Evolutionary conservation across 1,140 invertebrate genomes (phyloP).

Genomic region (Matsumurasca onukii): DNA sequence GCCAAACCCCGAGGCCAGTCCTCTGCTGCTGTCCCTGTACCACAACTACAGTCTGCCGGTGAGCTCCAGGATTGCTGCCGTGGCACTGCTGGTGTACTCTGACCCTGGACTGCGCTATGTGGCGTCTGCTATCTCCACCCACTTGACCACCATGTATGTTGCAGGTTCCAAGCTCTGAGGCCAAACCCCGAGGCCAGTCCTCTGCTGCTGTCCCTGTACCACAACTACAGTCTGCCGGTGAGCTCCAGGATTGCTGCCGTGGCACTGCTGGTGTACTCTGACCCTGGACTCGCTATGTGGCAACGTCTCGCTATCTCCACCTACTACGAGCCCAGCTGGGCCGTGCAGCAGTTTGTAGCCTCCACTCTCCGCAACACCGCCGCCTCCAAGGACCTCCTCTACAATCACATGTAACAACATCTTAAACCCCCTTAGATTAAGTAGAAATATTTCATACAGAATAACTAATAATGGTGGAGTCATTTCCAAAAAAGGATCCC

Average conservation of each 20-base stretch:
- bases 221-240: conserved; percentile 7
- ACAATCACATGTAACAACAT: conserved; percentile 7
- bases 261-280: conserved; percentile 1
- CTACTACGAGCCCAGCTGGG: conserved; percentile 7
- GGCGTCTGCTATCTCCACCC: conserved; percentile 5
- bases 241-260: neutral
- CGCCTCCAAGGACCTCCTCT: neutral
- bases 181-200: neutral
- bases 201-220: conserved; percentile 13
- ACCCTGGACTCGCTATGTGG: conserved; percentile 7
- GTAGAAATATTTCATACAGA: no score
- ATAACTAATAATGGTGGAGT: no score
- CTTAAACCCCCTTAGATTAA: no score
- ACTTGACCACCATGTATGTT: no score
- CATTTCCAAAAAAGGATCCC: no score
- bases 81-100: neutral
- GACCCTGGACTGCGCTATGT: neutral
- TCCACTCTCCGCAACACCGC: neutral
- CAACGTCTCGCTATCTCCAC: conserved; percentile 14
- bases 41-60: conserved; percentile 2
- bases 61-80: neutral
- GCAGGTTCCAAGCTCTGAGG: neutral
- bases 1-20: neutral
- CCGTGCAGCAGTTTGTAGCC: neutral
- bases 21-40: conserved; percentile 10